Percentiles rank a stretch among this genome's conserved stretches.
These are phyloP conservation scores for Trilocha varians DNA, from an alignment of 2,888 invertebrate genomes.

Conservation along the genomic window DNA sequence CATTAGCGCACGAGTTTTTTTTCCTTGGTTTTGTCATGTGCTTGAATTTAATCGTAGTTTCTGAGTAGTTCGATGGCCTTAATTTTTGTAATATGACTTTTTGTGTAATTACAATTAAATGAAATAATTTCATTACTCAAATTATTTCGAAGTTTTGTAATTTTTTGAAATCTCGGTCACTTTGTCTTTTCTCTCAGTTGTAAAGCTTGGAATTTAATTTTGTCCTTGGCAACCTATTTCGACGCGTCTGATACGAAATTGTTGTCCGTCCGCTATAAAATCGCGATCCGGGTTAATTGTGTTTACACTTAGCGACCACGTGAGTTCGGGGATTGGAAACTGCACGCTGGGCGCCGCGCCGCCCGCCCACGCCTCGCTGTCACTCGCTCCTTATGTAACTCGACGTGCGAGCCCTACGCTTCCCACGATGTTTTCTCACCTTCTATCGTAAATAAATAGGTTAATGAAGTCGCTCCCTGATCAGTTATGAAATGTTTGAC, in stretches of 20 bases:
- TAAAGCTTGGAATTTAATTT: not conserved
- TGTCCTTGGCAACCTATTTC: not conserved
- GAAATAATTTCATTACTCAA: too few species aligned
- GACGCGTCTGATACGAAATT: not conserved
- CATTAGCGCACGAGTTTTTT: not conserved
- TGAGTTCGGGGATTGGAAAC: conserved; percentile 20
- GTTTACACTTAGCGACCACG: conserved; percentile 26
- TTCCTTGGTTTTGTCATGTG: not conserved
- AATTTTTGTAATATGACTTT: too few species aligned
- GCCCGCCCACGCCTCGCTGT: conserved; percentile 42
- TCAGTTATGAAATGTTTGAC: conserved; percentile 60
- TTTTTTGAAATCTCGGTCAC: too few species aligned
- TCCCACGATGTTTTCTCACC: conserved; percentile 32
- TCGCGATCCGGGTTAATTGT: conserved; percentile 15
- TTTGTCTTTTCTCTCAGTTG: too few species aligned
- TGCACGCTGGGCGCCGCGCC: conserved; percentile 44
- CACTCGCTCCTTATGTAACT: conserved; percentile 37
- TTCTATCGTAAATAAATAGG: conserved; percentile 36
- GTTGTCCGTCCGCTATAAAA: not conserved
- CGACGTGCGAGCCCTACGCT: conserved; percentile 22
- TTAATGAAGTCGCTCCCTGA: conserved; percentile 56
- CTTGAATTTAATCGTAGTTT: not conserved
- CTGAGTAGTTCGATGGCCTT: too few species aligned
- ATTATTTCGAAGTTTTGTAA: too few species aligned
- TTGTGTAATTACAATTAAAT: too few species aligned